A percentile compares a stretch with the other conserved stretches of the same genome.
Evolutionary conservation across 2,797 vertebrate genomes (phyloP).

Genomic region (Paedocypris micromegethes): DNA sequence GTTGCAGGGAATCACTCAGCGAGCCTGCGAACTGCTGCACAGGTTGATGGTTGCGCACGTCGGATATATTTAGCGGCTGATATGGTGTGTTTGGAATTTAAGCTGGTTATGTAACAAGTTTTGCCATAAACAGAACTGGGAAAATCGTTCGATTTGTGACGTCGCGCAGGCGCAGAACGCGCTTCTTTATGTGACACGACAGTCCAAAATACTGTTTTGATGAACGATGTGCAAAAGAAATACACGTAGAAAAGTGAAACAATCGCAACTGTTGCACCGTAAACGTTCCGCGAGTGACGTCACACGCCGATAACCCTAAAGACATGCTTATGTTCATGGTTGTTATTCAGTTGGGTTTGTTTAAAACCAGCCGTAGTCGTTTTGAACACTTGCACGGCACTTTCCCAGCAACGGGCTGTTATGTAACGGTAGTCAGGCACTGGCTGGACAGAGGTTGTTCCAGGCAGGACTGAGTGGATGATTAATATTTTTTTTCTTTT

Average conservation of each 20-base stretch:
- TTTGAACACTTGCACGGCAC: constrained; percentile 51
- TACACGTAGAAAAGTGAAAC: no score
- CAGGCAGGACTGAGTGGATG: constrained; percentile 60
- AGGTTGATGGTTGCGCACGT: constrained; percentile 50
- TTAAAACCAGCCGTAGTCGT: no score
- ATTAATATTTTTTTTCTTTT: constrained; percentile 41
- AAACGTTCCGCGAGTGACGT: no score
- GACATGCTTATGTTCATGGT: no score
- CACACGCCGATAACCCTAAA: no score
- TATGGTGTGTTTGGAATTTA: constrained; percentile 88
- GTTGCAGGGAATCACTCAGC: not conserved
- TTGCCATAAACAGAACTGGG: constrained; percentile 83
- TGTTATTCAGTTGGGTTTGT: no score
- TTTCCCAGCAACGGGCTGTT: constrained; percentile 57
- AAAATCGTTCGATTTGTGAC: constrained; percentile 53
- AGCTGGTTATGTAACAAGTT: constrained; percentile 96
- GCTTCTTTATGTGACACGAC: no score
- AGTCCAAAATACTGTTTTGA: no score
- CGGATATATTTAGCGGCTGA: constrained; percentile 85
- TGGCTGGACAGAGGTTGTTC: constrained; percentile 46
- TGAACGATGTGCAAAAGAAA: no score
- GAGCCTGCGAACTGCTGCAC: constrained; percentile 12
- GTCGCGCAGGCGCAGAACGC: not conserved
- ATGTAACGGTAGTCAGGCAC: constrained; percentile 65
- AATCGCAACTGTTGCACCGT: no score